Percentiles rank a stretch among this genome's conserved stretches.
Conservation (phyloP, 2,113 vertebrate species). For the Motacilla alba region DNA sequence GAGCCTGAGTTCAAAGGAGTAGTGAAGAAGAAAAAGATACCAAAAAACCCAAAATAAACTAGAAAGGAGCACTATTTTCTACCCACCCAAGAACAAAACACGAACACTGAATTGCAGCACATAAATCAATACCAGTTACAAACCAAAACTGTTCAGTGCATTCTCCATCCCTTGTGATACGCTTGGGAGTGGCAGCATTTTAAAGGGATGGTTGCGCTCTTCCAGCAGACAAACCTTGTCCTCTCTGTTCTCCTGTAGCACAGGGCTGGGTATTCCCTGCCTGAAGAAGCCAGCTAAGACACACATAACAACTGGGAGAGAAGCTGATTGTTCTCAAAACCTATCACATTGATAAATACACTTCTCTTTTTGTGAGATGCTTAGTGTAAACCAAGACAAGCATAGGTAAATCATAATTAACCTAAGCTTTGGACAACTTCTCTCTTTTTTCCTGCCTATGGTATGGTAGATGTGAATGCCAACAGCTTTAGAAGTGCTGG, state of each 20-base stretch:
- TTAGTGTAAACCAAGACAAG: neutral
- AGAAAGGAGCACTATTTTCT: neutral
- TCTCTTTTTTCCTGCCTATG: neutral
- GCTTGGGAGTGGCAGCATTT: rapidly evolving
- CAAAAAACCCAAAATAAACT: neutral
- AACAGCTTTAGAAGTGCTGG: neutral
- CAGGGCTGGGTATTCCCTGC: neutral
- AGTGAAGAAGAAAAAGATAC: neutral
- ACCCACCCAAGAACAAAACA: neutral
- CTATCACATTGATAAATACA: neutral
- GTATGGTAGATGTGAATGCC: neutral
- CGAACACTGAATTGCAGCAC: neutral
- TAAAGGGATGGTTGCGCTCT: neutral
- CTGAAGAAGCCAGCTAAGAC: neutral
- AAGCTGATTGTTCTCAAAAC: neutral
- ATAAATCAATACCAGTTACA: neutral
- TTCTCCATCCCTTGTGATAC: neutral
- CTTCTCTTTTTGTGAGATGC: neutral
- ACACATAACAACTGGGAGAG: rapidly evolving
- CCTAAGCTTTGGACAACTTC: neutral
- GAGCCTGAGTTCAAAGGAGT: neutral
- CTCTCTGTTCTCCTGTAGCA: neutral
- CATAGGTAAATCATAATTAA: neutral
- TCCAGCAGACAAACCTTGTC: neutral
- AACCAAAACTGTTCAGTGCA: neutral